Percentiles rank a stretch among this genome's conserved stretches.
phyloP scores from a whole-genome alignment of 2,888 invertebrate species.

The Ferdinandea cuprea region DNA sequence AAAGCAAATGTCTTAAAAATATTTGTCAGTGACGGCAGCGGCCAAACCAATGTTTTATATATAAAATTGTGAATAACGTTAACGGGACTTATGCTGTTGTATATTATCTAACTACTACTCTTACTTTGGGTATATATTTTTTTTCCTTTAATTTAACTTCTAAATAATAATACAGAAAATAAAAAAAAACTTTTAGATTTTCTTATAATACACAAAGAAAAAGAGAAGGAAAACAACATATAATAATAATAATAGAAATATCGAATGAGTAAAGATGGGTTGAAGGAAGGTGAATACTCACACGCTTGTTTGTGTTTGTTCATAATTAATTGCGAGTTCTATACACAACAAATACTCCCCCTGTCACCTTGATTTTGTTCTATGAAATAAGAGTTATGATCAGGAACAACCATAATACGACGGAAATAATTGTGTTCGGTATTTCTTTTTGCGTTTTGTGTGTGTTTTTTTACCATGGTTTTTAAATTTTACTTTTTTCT shows the following conservation, averaged over 20 bases:
- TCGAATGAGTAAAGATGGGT: constrained; percentile 23
- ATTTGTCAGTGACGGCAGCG: constrained; percentile 33
- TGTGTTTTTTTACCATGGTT: no score
- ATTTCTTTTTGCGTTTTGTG: background rate
- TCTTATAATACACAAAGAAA: constrained; percentile 37
- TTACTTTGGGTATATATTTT: constrained; percentile 11
- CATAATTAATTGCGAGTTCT: constrained; percentile 8
- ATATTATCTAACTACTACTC: constrained; percentile 33
- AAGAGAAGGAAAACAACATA: constrained; percentile 7
- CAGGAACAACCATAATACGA: constrained; percentile 16
- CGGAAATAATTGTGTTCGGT: background rate
- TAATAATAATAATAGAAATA: constrained; percentile 15
- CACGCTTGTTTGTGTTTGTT: constrained; percentile 12
- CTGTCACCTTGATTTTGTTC: constrained; percentile 1
- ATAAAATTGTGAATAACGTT: background rate
- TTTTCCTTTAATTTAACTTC: constrained; percentile 21
- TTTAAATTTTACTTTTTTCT: no score
- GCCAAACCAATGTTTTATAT: constrained; percentile 2
- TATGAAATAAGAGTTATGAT: constrained; percentile 4
- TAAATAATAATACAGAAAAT: constrained; percentile 43
- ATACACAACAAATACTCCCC: constrained; percentile 19
- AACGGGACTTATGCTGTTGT: background rate
- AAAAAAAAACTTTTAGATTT: no score
- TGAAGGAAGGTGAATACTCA: constrained; percentile 47
- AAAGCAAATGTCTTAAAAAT: constrained; percentile 1